Conservation (phyloP, 1,140 invertebrate genomes). For the Drusus annulatus region DNA sequence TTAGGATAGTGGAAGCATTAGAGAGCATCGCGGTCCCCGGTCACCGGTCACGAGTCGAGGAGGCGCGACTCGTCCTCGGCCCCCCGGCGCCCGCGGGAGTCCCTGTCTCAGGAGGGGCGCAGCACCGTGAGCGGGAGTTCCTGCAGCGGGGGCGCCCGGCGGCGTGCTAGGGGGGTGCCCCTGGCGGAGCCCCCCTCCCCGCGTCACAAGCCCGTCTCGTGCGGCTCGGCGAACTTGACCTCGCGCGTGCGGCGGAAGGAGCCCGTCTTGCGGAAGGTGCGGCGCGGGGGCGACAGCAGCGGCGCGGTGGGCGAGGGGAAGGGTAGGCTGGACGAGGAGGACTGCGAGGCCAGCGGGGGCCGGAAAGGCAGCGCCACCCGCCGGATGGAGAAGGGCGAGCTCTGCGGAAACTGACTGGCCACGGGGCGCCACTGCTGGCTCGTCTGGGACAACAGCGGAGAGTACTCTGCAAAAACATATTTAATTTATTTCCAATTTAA, state of each 20-base stretch:
- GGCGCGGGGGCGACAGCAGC: slow-evolving; percentile 62
- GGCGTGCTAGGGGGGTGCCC: slow-evolving; percentile 63
- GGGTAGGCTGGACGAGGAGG: slow-evolving; percentile 66
- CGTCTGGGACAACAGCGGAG: slow-evolving; percentile 63
- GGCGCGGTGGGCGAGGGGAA: slow-evolving; percentile 58
- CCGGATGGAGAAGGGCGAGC: slow-evolving; percentile 72
- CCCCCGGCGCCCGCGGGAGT: not conserved
- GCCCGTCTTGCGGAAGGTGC: slow-evolving; percentile 62
- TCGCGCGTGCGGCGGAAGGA: slow-evolving; percentile 68
- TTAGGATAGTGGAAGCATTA: too few relatives aligned
- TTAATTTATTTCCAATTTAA: too few relatives aligned
- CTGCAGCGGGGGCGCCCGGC: slow-evolving; percentile 60
- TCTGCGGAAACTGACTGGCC: slow-evolving; percentile 75
- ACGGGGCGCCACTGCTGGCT: slow-evolving; percentile 75
- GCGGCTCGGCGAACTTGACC: slow-evolving; percentile 72
- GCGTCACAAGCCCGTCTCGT: slow-evolving; percentile 55
- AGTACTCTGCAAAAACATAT: slow-evolving; percentile 33
- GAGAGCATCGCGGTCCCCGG: not conserved
- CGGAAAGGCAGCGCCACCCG: slow-evolving; percentile 54
- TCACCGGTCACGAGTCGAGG: slow-evolving; percentile 9
- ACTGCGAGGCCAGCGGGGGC: slow-evolving; percentile 64
- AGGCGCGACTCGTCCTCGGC: not conserved
- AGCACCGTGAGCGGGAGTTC: slow-evolving; percentile 36
- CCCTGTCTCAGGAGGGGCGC: slow-evolving; percentile 50
- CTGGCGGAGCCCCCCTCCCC: slow-evolving; percentile 63